Evolutionary conservation across 2,797 vertebrate genomes (phyloP).

Genomic region (Sebastes elongatus): DNA sequence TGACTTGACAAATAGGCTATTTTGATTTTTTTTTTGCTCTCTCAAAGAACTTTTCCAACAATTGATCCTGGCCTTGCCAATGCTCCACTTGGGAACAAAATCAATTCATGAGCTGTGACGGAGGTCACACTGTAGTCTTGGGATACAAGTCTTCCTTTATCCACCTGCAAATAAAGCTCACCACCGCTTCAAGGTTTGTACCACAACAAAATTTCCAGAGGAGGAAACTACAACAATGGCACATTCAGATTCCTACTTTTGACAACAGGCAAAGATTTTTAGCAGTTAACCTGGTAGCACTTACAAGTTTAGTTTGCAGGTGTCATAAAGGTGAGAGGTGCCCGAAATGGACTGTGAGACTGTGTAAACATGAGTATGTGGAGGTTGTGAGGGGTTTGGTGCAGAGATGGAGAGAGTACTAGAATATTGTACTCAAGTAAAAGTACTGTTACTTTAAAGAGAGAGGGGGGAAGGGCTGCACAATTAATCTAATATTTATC

Average conservation of each 20-base stretch:
- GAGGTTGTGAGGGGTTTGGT: background rate
- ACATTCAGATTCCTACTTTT: slow-evolving; percentile 41
- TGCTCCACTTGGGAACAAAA: slow-evolving; percentile 63
- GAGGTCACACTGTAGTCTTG: slow-evolving; percentile 61
- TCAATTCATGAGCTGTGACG: slow-evolving; percentile 54
- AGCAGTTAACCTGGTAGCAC: slow-evolving; percentile 17
- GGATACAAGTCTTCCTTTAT: slow-evolving; percentile 66
- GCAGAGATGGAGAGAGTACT: no score
- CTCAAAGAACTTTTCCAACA: slow-evolving; percentile 60
- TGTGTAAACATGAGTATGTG: background rate
- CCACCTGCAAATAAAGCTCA: slow-evolving; percentile 54
- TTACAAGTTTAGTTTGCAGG: slow-evolving; percentile 4
- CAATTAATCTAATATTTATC: no score
- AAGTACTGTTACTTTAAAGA: no score
- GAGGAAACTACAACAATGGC: slow-evolving; percentile 46
- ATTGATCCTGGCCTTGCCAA: slow-evolving; percentile 67
- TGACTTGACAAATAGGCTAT: slow-evolving; percentile 37
- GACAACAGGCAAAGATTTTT: slow-evolving; percentile 25
- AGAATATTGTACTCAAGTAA: no score
- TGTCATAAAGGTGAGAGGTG: slow-evolving; percentile 11
- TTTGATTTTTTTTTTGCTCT: slow-evolving; percentile 52
- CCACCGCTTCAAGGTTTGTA: slow-evolving; percentile 68
- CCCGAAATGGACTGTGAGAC: background rate
- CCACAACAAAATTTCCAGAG: slow-evolving; percentile 42
- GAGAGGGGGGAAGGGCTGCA: no score